A percentile compares a stretch with the other conserved stretches of the same genome.
phyloP scores from a whole-genome alignment of 2,113 vertebrate species.

The Okapia johnstoni region DNA sequence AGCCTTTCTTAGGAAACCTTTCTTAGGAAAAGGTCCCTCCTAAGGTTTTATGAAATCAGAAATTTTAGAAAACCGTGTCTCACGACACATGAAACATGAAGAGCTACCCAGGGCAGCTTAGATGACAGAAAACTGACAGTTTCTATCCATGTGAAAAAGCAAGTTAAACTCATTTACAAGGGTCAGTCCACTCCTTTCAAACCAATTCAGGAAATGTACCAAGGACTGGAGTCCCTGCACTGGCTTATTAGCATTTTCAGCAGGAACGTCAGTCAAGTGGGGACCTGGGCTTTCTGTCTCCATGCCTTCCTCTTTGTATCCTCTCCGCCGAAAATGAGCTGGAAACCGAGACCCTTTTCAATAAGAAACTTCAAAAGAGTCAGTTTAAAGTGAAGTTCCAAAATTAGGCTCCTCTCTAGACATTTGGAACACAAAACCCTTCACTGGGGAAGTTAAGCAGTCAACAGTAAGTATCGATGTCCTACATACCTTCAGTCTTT shows the following conservation, averaged over 20 bases:
- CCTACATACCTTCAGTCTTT: not conserved
- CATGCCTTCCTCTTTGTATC: not conserved
- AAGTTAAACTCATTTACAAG: slow-evolving; percentile 67
- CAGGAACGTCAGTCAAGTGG: slow-evolving; percentile 10
- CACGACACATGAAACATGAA: not conserved
- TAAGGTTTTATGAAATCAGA: not conserved
- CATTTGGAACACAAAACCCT: not conserved
- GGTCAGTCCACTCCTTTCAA: slow-evolving; percentile 60
- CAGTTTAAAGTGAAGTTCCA: not conserved
- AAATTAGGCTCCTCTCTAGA: not conserved
- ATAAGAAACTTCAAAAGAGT: slow-evolving; percentile 1
- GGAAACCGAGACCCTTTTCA: not conserved
- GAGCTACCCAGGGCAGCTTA: not conserved
- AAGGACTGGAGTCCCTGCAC: not conserved
- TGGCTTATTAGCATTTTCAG: slow-evolving; percentile 53
- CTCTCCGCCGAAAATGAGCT: not conserved
- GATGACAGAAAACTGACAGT: slow-evolving; percentile 61
- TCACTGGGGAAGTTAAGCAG: not conserved
- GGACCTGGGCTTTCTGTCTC: not conserved
- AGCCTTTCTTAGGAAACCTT: not conserved
- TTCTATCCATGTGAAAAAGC: slow-evolving; percentile 57
- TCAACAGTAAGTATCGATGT: accelerated
- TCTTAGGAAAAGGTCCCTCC: not conserved
- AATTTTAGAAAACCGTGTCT: not conserved
- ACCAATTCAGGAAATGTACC: not conserved